Percentiles rank a stretch among this genome's conserved stretches.
phyloP scores from a whole-genome alignment of 2,888 invertebrate species.

The Deilephila porcellus region DNA sequence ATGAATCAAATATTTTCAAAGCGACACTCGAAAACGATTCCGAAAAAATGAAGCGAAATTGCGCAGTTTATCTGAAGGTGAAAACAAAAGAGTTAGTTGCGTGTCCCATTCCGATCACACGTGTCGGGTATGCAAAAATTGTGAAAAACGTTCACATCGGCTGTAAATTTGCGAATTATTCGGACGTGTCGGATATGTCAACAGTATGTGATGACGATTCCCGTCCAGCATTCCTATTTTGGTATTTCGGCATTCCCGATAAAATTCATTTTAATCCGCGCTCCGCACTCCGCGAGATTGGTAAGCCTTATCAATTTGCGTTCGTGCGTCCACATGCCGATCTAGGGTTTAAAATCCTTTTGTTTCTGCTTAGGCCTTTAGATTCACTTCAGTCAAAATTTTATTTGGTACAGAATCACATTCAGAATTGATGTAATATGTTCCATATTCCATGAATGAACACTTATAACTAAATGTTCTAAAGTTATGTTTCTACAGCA shows the following conservation, averaged over 20 bases:
- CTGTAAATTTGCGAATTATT: constrained; percentile 59
- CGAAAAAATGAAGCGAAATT: not conserved
- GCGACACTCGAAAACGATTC: not conserved
- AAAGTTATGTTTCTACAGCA: too few species aligned
- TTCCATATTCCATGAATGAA: too few species aligned
- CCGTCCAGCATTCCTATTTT: constrained; percentile 52
- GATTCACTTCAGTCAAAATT: not conserved
- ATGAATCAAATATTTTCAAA: not conserved
- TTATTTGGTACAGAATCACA: too few species aligned
- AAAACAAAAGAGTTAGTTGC: constrained; percentile 20
- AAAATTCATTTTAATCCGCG: constrained; percentile 68
- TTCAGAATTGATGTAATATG: too few species aligned
- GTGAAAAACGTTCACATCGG: constrained; percentile 34
- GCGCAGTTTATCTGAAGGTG: constrained; percentile 14
- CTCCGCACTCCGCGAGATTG: constrained; percentile 67
- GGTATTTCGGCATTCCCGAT: constrained; percentile 53
- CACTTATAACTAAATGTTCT: too few species aligned
- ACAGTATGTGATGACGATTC: constrained; percentile 65
- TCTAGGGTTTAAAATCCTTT: not conserved
- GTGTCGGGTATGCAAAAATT: constrained; percentile 32
- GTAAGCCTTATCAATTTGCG: constrained; percentile 60
- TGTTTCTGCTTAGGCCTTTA: not conserved
- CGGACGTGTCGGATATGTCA: constrained; percentile 61
- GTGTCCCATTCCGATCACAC: constrained; percentile 32
- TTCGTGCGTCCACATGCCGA: constrained; percentile 64